These are phyloP conservation scores for Drosophila bocqueti DNA, from an alignment of 1,140 invertebrate species.

Conservation along the genomic window DNA sequence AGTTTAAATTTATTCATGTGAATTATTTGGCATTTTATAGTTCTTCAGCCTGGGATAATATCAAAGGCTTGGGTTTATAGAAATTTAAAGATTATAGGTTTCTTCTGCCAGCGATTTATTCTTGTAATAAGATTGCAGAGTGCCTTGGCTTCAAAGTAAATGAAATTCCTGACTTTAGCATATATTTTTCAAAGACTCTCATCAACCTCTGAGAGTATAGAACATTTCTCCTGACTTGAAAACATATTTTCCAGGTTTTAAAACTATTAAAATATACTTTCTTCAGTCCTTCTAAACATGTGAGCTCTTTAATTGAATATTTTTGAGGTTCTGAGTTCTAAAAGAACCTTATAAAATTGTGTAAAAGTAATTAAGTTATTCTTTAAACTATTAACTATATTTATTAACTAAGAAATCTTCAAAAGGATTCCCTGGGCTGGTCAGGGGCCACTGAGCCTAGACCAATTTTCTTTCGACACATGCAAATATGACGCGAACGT, in stretches of 20 bases:
- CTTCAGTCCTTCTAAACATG: background rate
- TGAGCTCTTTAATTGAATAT: background rate
- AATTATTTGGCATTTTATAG: background rate
- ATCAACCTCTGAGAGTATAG: too few species aligned
- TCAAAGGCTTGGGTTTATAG: background rate
- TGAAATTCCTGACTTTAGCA: too few species aligned
- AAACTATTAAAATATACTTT: background rate
- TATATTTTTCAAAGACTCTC: too few species aligned
- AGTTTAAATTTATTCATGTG: constrained; percentile 19
- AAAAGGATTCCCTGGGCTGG: background rate
- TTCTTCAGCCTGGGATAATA: background rate
- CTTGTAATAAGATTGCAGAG: too few species aligned
- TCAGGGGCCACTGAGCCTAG: constrained; percentile 1
- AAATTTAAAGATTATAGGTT: background rate
- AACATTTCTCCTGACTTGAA: background rate
- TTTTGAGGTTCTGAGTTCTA: background rate
- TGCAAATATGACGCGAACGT: constrained; percentile 8
- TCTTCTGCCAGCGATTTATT: background rate
- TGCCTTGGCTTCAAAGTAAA: background rate
- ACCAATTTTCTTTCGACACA: constrained; percentile 5
- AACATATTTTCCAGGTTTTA: background rate
- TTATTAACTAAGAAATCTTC: background rate
- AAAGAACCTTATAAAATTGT: background rate
- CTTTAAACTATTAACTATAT: background rate
- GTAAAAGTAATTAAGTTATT: background rate